Percentiles rank a stretch among this genome's conserved stretches.
Conservation (phyloP, 2,113 vertebrate genomes). For the Corvus hawaiiensis region DNA sequence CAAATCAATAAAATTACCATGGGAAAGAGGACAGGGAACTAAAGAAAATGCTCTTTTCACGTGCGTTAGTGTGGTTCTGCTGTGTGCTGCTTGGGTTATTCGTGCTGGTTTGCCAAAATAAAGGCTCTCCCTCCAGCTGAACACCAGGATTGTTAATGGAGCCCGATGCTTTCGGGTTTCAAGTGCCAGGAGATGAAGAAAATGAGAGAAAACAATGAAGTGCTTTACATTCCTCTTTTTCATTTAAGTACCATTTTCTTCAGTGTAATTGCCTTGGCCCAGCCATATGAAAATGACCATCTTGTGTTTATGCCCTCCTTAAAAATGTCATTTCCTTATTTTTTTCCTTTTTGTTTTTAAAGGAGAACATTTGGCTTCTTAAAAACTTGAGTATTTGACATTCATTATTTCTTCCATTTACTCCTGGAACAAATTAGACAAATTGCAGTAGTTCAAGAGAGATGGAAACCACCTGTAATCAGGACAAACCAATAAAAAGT, state of each 20-base stretch:
- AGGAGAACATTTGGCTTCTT: background rate
- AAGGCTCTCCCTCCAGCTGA: background rate
- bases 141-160: background rate
- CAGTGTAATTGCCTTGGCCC: background rate
- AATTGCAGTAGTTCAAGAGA: background rate
- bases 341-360: background rate
- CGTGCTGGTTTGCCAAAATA: background rate
- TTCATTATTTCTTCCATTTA: background rate
- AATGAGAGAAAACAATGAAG: background rate
- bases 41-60: background rate
- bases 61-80: background rate
- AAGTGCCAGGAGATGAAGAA: background rate
- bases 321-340: background rate
- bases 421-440: background rate
- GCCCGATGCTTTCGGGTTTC: background rate
- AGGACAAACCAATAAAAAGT: background rate
- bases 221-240: background rate
- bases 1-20: background rate
- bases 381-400: background rate
- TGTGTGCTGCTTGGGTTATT: background rate
- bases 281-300: background rate
- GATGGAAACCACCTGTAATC: background rate
- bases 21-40: background rate
- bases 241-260: background rate
- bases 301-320: background rate